Evolutionary conservation across 2,113 vertebrate species (phyloP).

Genomic region (Sorex araneus): DNA sequence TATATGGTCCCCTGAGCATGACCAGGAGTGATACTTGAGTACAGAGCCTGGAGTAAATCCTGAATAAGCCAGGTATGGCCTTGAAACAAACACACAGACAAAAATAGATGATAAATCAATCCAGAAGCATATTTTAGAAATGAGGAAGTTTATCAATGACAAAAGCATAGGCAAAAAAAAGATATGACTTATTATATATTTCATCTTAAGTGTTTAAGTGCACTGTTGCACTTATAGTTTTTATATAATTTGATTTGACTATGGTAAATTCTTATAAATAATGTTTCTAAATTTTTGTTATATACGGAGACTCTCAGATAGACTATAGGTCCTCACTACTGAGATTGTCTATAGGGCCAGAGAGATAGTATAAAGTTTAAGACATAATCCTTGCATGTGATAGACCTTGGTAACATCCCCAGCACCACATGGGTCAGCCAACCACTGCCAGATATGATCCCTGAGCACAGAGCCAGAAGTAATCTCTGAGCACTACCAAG

Average conservation of each 20-base stretch:
- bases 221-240: too few relatives aligned
- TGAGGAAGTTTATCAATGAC: background rate
- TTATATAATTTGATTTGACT: constrained; percentile 25
- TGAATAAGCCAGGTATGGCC: too few relatives aligned
- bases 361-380: too few relatives aligned
- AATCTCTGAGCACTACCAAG: too few relatives aligned
- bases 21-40: too few relatives aligned
- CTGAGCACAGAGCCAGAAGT: too few relatives aligned
- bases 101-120: constrained; percentile 26
- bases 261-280: constrained; percentile 12
- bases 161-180: constrained; percentile 20
- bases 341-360: background rate
- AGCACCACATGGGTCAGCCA: too few relatives aligned
- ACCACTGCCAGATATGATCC: too few relatives aligned
- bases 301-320: background rate
- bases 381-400: too few relatives aligned
- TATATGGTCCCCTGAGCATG: too few relatives aligned
- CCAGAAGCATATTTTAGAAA: constrained; percentile 19
- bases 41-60: too few relatives aligned
- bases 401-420: too few relatives aligned
- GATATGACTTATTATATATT: background rate
- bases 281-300: constrained; percentile 23
- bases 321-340: background rate
- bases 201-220: constrained; percentile 15
- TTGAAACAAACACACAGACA: background rate